These are phyloP conservation scores for Oopsacas minuta DNA, from an alignment of 37 sponge, comb jelly and placozoan genomes.

Conservation along the genomic window DNA sequence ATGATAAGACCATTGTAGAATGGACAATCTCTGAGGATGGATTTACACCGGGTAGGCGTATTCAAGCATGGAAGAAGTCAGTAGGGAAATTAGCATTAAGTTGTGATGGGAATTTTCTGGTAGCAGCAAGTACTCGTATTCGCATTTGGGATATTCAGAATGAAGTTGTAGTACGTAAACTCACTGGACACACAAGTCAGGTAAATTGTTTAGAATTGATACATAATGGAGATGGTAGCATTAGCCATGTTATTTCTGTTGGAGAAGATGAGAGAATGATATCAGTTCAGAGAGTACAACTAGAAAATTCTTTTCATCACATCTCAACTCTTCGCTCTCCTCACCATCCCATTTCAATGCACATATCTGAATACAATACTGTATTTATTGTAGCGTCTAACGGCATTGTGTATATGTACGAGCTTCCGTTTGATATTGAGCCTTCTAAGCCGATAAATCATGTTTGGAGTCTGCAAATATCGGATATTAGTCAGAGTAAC, in stretches of 20 bases:
- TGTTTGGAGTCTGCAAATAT: not conserved
- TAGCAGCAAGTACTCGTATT: not conserved
- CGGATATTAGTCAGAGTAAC: not conserved
- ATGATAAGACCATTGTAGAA: not conserved
- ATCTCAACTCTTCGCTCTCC: not conserved
- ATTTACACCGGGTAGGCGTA: not conserved
- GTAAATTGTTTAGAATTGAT: not conserved
- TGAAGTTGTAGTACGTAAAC: not conserved
- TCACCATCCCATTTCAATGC: not conserved
- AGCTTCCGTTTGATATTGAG: not conserved
- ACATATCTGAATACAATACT: not conserved
- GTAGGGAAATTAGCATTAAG: not conserved
- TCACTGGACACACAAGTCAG: not conserved
- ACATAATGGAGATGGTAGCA: not conserved
- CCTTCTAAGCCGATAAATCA: not conserved
- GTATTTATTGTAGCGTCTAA: not conserved
- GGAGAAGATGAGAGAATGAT: slow-evolving; percentile 1
- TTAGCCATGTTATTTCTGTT: not conserved
- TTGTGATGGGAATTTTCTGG: not conserved
- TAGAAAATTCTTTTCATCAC: not conserved
- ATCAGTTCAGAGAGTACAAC: not conserved
- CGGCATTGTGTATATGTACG: not conserved
- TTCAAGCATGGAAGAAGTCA: not conserved
- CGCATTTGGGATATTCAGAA: not conserved
- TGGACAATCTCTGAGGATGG: not conserved